phyloP scores from a whole-genome alignment of 2,797 vertebrate species.

The Pitangus sulphuratus region DNA sequence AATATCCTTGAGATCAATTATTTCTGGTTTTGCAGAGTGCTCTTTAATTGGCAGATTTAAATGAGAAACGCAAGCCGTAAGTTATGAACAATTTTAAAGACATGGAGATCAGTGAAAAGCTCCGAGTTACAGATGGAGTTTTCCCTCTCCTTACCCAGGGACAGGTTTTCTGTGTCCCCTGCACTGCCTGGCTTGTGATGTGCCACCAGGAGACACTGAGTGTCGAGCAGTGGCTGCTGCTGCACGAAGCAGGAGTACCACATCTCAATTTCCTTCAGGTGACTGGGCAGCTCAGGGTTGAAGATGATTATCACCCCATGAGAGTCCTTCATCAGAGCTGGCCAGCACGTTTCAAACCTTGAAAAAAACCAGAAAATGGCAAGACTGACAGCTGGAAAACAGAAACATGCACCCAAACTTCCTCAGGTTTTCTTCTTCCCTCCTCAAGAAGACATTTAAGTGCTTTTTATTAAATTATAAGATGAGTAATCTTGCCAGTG shows the following conservation, averaged over 20 bases:
- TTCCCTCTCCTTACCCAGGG: slow-evolving; percentile 82
- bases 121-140: not conserved
- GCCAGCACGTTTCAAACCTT: slow-evolving; percentile 97
- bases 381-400: not conserved
- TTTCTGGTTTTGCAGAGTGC: not conserved
- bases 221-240: slow-evolving; percentile 85
- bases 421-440: not conserved
- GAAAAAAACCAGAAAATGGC: not conserved
- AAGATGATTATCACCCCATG: slow-evolving; percentile 91
- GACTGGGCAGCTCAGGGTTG: slow-evolving; percentile 89
- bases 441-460: not conserved
- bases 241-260: slow-evolving; percentile 92
- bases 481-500: not conserved
- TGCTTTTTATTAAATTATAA: not conserved
- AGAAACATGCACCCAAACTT: not conserved
- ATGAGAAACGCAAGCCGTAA: not conserved
- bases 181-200: slow-evolving; percentile 91
- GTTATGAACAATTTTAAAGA: not conserved
- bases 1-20: not conserved
- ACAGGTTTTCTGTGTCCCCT: slow-evolving; percentile 71
- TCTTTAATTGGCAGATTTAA: not conserved
- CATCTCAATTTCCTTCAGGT: slow-evolving; percentile 90
- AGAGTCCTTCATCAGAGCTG: slow-evolving; percentile 90
- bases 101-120: not conserved
- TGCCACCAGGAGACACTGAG: slow-evolving; percentile 90